Evolutionary conservation across 2,888 invertebrate species (phyloP), one percentile per base, ranked within the genome.

Genomic region (Catocala fraxini): DNA sequence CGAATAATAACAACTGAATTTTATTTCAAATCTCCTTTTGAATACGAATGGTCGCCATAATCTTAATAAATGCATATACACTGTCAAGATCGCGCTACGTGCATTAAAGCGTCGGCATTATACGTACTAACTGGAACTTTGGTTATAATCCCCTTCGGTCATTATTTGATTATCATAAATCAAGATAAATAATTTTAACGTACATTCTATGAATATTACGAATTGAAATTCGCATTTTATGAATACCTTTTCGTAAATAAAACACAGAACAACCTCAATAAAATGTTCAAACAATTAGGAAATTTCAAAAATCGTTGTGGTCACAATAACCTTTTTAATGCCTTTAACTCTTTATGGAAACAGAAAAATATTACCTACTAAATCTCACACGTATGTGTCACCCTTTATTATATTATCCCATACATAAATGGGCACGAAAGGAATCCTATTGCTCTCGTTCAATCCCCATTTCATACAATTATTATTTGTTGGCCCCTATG

Each of bases 11-110:
- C 65, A 63, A 80, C 80, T 82, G 82, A 82, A 82, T 85, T 80
- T 79, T 82, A 82, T 85, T 85, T 82, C 81, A 83, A 82, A 82
- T 77, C 77, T 80, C 76, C 73, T 78, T 82, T 82, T 82, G 86
- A 85, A 86, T 85, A 82, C 79, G 80, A 85, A 84, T 84, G 67
- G 76, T 67, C 59, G 65, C 71, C 55, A 67, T 75, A 7, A 35
- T 6, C 12, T 5, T 41, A 5, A 41, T n/a, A 33, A 10, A 43
- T 1, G 6, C 35, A 9, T 9, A 1, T 39, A 35, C 35, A 35
- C 7, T 35, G 35, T 35, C 4, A 5, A 6, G 6, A 39, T 39
- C 35, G 9, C 9, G 6, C 0, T 39, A 39, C 35, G 6, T 9
- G 6, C 9, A 39, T 39, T 6, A 25, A 25, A 15, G 15, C n/a